Evolutionary conservation across 2,888 invertebrate genomes (phyloP), one percentile per base, ranked within the genome.

Genomic region (Hydrotaea diabolus): DNA sequence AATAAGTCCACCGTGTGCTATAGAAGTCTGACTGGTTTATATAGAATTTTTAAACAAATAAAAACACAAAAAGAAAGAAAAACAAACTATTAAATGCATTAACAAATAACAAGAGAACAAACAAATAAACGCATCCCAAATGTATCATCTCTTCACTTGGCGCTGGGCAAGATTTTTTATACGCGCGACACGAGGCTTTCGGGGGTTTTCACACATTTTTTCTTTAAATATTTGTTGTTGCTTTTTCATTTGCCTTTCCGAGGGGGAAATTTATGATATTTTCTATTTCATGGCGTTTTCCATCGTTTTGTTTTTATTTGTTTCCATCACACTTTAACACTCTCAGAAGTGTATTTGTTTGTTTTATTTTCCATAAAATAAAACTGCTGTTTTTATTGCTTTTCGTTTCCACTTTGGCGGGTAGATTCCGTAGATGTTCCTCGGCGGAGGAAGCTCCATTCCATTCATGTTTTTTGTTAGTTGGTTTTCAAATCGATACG

Each of bases 341-440:
- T 49, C 49, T 49, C n/a, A 15, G n/a, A 49, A 49, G 23, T 26
- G 49, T 4, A n/a, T 4, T n/a, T 49, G 49, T 49, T 49, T 49
- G n/a, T 13, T 49, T 59, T 26, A 23, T 23, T 23, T 59, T 59
- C 26, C 23, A 59, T 59, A 59, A 59, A 59, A 59, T 59, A 59
- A 59, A 59, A 59, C 21, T 49, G 49, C 49, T 49, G 49, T 49
- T 49, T 49, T 49, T 49, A 49, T 49, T 49, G 49, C 2, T 55
- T 53, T 55, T 55, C n/a, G 8, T 49, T 49, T 4, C 2, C n/a
- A 1, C 15, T 26, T 23, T 8, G 55, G 26, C 11, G 43, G 43
- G 43, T n/a, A 9, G 1, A 43, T 43, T 43, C 31, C 3, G 7
- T 31, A 7, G 31, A 31, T 31, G 31, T 7, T 7, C 2, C 3